Base-by-base conservation (phyloP, 2,888 invertebrate genomes). In the Mythimna albipuncta region DNA sequence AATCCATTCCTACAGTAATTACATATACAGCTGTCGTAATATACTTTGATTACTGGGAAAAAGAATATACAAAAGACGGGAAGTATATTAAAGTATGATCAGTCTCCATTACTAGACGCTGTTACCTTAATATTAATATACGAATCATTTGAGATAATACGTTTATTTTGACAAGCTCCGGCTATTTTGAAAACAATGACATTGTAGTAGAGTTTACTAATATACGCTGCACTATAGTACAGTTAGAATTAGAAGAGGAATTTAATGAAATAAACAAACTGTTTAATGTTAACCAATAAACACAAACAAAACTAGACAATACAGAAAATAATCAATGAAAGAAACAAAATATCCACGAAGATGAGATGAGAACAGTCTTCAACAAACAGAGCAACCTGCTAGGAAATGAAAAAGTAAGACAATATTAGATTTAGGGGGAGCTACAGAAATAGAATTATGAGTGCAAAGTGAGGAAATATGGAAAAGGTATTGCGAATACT, bases 341-440 rank as follows among this genome's bases (percentile, higher is more conserved):
- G 26, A 72, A 69, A 69, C 62, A 57, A 52, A 66, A 73, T 44
- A 44, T 62, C 26, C 21, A 32, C 35, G 57, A 64, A 67, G 16
- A 69, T 38, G 47, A 47, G 16, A 47, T 16, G 6, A 6, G 32
- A 73, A 72, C 65, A 62, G 2, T 32, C 35, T 13, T 11, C 59
- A 66, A 61, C 59, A 13, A 80, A 69, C 52, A 58, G 2, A 62
- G 55, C 16, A 74, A 67, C 64, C 50, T 68, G 64, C 35, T 19
- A 79, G 83, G 79, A 81, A 83, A 82, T 84, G 44, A 71, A 72
- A 69, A 71, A 73, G 38, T 58, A 54, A 57, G 50, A 77, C 38
- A 74, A 74, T 81, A 81, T 77, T 77, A 69, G 58, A 70, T 81
- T 73, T 54, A 61, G 63, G 84, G 82, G 84, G 84, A 72, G 55